Conservation (phyloP, 2,888 invertebrate species). For the Metellina segmentata region DNA sequence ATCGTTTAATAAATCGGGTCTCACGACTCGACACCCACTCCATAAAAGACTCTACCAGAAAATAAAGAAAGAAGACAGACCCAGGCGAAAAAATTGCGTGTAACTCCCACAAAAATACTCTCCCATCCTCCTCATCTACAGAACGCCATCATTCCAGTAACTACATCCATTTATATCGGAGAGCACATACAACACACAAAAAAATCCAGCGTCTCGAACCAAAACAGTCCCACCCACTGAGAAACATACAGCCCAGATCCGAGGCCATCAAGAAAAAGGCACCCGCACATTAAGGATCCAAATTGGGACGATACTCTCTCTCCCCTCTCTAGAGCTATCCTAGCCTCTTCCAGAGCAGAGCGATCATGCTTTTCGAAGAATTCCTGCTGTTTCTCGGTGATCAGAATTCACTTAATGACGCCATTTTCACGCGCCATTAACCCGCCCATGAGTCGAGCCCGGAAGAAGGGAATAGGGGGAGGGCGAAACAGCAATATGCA, state of each 20-base stretch:
- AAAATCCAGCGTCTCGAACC: slow-evolving; percentile 50
- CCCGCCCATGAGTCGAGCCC: slow-evolving; percentile 51
- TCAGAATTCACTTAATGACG: slow-evolving; percentile 77
- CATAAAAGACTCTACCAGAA: slow-evolving; percentile 33
- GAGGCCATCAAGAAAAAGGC: slow-evolving; percentile 58
- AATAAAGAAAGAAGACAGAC: slow-evolving; percentile 7
- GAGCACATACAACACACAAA: slow-evolving; percentile 26
- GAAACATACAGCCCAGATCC: slow-evolving; percentile 60
- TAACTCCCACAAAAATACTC: slow-evolving; percentile 4
- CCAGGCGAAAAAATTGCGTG: not conserved
- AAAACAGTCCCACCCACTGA: slow-evolving; percentile 68
- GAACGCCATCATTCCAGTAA: slow-evolving; percentile 67
- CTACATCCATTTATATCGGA: slow-evolving; percentile 61
- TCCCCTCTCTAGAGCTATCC: not conserved
- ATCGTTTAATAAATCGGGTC: slow-evolving; percentile 59
- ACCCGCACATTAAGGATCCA: slow-evolving; percentile 72
- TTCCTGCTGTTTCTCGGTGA: slow-evolving; percentile 72
- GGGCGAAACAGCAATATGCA: slow-evolving; percentile 23
- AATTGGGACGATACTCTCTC: slow-evolving; percentile 70
- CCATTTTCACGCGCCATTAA: slow-evolving; percentile 76
- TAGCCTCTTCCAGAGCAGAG: not conserved
- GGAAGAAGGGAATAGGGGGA: slow-evolving; percentile 18
- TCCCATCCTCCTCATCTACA: slow-evolving; percentile 46
- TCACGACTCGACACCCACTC: slow-evolving; percentile 48
- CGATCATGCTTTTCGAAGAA: slow-evolving; percentile 66